Conservation (phyloP, 2,113 vertebrate species). For the Geothlypis trichas region DNA sequence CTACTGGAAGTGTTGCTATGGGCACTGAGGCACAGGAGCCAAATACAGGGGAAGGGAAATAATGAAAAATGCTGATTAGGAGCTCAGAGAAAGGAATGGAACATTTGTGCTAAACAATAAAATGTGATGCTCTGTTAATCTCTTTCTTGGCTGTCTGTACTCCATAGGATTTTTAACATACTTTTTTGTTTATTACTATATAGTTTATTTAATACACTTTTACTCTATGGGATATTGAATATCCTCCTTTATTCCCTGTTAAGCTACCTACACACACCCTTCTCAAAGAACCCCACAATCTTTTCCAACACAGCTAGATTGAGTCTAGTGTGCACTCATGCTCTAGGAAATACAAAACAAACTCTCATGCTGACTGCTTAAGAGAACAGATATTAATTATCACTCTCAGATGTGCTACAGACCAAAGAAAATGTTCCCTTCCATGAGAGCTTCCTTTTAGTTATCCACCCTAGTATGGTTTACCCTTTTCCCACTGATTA, state of each 20-base stretch:
- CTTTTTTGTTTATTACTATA: constrained; percentile 37
- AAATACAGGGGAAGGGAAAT: constrained; percentile 67
- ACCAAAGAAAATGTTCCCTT: neutral
- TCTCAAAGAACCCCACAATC: constrained; percentile 1
- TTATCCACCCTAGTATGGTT: neutral
- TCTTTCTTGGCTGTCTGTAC: constrained; percentile 70
- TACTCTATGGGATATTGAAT: constrained; percentile 25
- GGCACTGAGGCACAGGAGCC: constrained; percentile 62
- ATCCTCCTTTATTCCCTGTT: constrained; percentile 46
- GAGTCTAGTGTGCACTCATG: neutral
- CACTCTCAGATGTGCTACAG: neutral
- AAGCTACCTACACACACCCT: constrained; percentile 9
- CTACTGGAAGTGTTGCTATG: constrained; percentile 58
- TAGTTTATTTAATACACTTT: constrained; percentile 42
- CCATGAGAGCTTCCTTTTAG: neutral
- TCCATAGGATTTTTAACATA: constrained; percentile 67
- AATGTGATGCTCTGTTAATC: constrained; percentile 75
- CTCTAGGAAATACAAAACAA: neutral
- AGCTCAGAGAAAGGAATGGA: constrained; percentile 70
- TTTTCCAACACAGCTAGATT: constrained; percentile 27
- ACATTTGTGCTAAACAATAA: constrained; percentile 76
- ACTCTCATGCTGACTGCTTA: neutral
- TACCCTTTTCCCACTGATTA: neutral
- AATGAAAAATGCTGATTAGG: constrained; percentile 79
- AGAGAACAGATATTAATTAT: neutral